A percentile compares a stretch with the other conserved stretches of the same genome.
Evolutionary conservation across 1,140 invertebrate genomes (phyloP).

Genomic region (Wiebesia pumilae): DNA sequence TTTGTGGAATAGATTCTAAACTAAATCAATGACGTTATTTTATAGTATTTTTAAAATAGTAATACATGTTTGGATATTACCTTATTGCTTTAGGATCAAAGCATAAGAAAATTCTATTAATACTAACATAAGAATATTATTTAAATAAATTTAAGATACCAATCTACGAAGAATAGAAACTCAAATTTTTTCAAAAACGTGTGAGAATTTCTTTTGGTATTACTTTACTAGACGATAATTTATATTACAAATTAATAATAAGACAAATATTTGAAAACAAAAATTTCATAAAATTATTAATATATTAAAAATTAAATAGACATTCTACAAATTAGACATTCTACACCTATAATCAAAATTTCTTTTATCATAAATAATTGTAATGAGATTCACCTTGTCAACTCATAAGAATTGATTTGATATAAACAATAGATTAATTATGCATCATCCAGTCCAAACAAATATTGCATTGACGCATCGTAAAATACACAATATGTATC

Average conservation of each 20-base stretch:
- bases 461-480: constrained; percentile 43
- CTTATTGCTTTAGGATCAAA: too few species aligned
- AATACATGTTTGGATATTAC: too few species aligned
- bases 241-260: not conserved
- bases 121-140: not conserved
- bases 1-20: not conserved
- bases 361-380: not conserved
- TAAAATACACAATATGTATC: constrained; percentile 42
- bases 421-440: constrained; percentile 30
- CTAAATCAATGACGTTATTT: too few species aligned
- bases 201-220: not conserved
- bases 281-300: not conserved
- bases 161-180: too few species aligned
- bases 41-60: too few species aligned
- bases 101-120: not conserved
- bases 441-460: constrained; percentile 4
- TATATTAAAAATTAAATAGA: not conserved
- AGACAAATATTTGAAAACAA: not conserved
- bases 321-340: not conserved
- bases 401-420: not conserved
- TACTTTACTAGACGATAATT: not conserved
- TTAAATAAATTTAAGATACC: not conserved
- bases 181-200: too few species aligned
- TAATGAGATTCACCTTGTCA: constrained; percentile 68
- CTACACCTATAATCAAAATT: not conserved